Conservation (phyloP, 2,888 invertebrate genomes). For the Anaspis maculata region DNA sequence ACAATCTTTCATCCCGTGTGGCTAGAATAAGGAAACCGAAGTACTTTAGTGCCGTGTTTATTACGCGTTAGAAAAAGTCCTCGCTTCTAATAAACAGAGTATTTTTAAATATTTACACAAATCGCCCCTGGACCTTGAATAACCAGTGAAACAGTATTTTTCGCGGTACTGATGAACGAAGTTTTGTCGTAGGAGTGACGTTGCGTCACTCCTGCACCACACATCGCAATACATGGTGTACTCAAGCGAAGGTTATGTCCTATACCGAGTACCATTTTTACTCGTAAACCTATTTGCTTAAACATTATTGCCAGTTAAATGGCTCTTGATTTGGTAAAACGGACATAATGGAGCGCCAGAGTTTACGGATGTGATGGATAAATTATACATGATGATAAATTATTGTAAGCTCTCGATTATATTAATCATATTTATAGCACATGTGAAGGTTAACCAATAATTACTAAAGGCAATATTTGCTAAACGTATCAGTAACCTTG, state of each 20-base stretch:
- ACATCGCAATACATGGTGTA: no score
- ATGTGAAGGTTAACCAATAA: constrained; percentile 13
- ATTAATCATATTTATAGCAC: constrained; percentile 10
- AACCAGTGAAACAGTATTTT: constrained; percentile 8
- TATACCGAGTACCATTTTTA: no score
- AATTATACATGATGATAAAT: no score
- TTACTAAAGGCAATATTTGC: constrained; percentile 12
- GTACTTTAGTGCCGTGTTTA: no score
- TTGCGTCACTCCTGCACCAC: constrained; percentile 18
- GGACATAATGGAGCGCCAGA: no score
- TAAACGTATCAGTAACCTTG: constrained; percentile 2
- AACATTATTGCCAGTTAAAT: no score
- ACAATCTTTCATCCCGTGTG: no score
- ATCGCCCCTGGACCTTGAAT: constrained; percentile 20
- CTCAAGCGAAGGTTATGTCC: constrained; percentile 8
- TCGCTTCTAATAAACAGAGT: constrained; percentile 8
- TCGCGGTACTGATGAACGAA: constrained; percentile 7
- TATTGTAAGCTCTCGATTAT: constrained; percentile 6
- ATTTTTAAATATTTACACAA: constrained; percentile 20
- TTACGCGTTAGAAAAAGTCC: constrained; percentile 11
- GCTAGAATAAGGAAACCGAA: no score
- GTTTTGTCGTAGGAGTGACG: constrained; percentile 15
- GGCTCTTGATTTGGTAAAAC: no score
- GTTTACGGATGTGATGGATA: no score
- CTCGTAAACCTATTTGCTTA: no score